A percentile compares a stretch with the other conserved stretches of the same genome.
phyloP scores from a whole-genome alignment of 2,113 vertebrate genomes.

The Colius striatus region DNA sequence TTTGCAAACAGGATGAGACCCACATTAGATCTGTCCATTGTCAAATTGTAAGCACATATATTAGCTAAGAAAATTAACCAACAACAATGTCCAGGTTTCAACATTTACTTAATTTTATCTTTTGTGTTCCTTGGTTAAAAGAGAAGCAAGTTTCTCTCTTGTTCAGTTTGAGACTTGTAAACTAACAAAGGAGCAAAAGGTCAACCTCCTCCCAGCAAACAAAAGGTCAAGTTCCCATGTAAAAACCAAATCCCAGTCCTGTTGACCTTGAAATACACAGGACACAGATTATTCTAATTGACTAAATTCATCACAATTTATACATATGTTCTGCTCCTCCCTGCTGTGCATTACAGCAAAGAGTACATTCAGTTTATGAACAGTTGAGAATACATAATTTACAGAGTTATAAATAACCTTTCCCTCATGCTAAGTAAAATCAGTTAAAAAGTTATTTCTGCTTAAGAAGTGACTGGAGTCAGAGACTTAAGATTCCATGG shows the following conservation, averaged over 20 bases:
- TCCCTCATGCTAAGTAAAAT: neutral
- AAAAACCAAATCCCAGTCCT: conserved; percentile 70
- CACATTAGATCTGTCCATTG: conserved; percentile 10
- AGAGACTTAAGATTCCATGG: conserved; percentile 8
- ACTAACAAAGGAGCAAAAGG: conserved; percentile 69
- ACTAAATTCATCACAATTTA: conserved; percentile 5
- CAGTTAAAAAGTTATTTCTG: conserved; percentile 21
- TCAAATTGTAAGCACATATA: conserved; percentile 22
- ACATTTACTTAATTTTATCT: conserved; percentile 30
- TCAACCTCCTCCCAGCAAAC: conserved; percentile 68
- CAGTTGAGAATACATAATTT: neutral
- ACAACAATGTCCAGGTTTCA: neutral
- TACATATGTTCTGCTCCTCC: neutral
- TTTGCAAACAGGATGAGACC: conserved; percentile 16
- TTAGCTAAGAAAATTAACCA: conserved; percentile 54
- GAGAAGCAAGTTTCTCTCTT: conserved; percentile 20
- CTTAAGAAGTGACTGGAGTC: neutral
- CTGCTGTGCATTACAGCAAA: neutral
- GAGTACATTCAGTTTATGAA: neutral
- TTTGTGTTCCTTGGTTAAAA: conserved; percentile 49
- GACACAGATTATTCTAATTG: conserved; percentile 26
- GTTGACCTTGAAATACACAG: conserved; percentile 61
- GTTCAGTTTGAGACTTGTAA: conserved; percentile 39
- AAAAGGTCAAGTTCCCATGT: conserved; percentile 80
- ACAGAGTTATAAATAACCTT: neutral